Percentiles rank a stretch among this genome's conserved stretches.
phyloP scores from a whole-genome alignment of 2,113 vertebrate species.

The Aspiorhynchus laticeps region DNA sequence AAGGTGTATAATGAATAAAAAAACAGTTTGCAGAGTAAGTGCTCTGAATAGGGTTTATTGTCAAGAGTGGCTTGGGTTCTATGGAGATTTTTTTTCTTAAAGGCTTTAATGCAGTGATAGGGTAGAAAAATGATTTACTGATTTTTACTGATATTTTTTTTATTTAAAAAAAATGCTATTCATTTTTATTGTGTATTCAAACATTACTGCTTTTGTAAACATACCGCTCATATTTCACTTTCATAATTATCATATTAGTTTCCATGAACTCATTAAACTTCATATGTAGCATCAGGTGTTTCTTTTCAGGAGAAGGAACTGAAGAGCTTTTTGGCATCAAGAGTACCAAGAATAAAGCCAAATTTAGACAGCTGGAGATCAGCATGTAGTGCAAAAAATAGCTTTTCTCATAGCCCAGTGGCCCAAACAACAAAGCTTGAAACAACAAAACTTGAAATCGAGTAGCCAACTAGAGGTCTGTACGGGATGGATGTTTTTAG shows the following conservation, averaged over 20 bases:
- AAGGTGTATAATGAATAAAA: background rate
- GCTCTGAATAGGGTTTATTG: background rate
- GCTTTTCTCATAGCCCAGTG: too few species aligned
- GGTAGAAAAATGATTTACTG: background rate
- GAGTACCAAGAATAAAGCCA: background rate
- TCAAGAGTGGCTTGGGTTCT: background rate
- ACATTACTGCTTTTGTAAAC: background rate
- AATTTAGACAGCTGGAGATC: too few species aligned
- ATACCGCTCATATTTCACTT: background rate
- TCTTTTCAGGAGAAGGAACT: background rate
- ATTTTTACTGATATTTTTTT: background rate
- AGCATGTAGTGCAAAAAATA: too few species aligned
- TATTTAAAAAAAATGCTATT: background rate
- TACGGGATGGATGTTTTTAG: too few species aligned
- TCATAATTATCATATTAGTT: background rate
- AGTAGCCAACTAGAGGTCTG: too few species aligned
- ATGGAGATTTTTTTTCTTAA: background rate
- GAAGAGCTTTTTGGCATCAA: background rate
- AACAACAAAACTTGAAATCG: too few species aligned
- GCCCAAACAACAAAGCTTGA: too few species aligned
- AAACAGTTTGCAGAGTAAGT: background rate
- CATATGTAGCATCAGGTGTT: background rate
- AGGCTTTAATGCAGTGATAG: background rate
- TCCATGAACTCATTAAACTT: slow-evolving; percentile 5
- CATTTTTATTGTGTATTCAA: background rate